These are phyloP conservation scores for Herpailurus yagouaroundi DNA, from an alignment of 2,113 vertebrate species.

Conservation along the genomic window DNA sequence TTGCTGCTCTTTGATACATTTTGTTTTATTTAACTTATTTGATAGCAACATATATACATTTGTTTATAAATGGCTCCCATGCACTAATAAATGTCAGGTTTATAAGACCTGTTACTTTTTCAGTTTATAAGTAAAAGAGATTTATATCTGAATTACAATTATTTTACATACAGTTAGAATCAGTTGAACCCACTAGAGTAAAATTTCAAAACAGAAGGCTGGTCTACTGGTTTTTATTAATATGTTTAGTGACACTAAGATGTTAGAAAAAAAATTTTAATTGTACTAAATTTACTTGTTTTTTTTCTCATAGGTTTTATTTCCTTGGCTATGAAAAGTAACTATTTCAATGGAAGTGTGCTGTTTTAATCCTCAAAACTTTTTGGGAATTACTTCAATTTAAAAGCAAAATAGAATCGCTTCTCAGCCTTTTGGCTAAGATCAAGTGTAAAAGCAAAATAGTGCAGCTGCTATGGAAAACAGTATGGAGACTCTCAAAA, in stretches of 20 bases:
- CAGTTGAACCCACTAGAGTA: slow-evolving; percentile 53
- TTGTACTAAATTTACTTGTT: neutral
- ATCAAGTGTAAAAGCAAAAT: neutral
- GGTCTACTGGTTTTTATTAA: slow-evolving; percentile 15
- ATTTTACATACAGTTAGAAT: slow-evolving; percentile 10
- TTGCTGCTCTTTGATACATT: rapidly evolving
- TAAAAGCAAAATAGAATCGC: neutral
- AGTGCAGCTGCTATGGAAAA: neutral
- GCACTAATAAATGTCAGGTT: slow-evolving; percentile 16
- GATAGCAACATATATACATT: neutral
- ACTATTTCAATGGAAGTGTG: neutral
- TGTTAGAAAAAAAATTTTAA: slow-evolving; percentile 21
- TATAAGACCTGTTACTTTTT: neutral
- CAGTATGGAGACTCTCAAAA: neutral
- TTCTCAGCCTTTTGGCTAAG: no score
- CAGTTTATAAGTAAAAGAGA: neutral
- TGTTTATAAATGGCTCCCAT: neutral
- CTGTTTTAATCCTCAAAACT: neutral
- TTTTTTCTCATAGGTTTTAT: neutral
- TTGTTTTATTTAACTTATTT: slow-evolving; percentile 50
- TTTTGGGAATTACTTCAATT: neutral
- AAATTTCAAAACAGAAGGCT: slow-evolving; percentile 44
- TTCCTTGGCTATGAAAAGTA: neutral
- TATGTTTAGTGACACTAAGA: slow-evolving; percentile 36
- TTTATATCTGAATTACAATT: slow-evolving; percentile 53